Evolutionary conservation across 2,113 vertebrate genomes (phyloP), one percentile per base, ranked within the genome.

Genomic region (Brachyhypopomus gauderio): DNA sequence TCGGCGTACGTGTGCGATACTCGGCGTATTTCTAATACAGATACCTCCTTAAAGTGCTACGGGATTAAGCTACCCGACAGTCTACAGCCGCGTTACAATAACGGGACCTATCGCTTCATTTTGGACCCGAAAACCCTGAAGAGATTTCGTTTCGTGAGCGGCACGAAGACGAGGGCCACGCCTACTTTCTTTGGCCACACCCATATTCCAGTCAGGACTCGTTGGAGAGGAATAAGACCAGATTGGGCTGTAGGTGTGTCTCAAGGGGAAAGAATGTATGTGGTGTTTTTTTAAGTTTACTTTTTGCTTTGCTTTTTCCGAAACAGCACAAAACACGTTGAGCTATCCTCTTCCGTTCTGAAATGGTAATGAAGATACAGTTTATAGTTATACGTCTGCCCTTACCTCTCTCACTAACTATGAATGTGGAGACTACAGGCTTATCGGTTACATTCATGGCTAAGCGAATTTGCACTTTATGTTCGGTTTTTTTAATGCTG

Each of bases 181-280:
- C 77, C 80, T 85, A 66, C 55, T 27, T 34, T 36, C 48, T 22
- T 12, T 73, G 5, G 87, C 86, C 90, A 88, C 91, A 87, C 92
- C 91, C 88, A 87, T 75, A 12, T 9, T 23, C 73, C 19, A 58
- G 87, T 83, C 75, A 66, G 58, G 36, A 81, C 76, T 64, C 84
- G 87, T 71, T 58, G 23, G 75, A 84, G 22, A 36, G 41, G 23
- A 22, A 71, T 19, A 8, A 71, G 52, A 23, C 34, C 34, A 67
- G 56, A 19, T 75, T 70, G 20, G 45, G 7, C 20, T 70, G 66
- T 70, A 70, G 66, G 66, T 70, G 66, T 41, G 66, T 34, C 66
- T 67, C 17, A 30, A n/a, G 66, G 30, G 11, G 19, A 27, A 20
- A 20, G 20, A 36, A 36, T 7, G 64, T 30, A 70, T 17, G 6